Evolutionary conservation across 2,888 invertebrate genomes (phyloP).

Genomic region (Maniola hyperantus): DNA sequence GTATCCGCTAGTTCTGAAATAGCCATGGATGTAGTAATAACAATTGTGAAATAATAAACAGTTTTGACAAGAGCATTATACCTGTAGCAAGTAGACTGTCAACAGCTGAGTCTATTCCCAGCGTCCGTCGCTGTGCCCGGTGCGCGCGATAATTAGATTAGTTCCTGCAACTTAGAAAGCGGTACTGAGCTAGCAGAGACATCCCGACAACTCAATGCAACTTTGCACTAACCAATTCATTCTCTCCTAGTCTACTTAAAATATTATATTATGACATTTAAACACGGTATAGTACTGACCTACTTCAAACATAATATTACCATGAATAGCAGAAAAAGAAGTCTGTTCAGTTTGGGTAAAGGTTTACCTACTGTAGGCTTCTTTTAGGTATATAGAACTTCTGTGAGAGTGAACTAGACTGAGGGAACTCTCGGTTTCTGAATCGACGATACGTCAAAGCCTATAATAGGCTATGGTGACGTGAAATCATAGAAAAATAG

Average conservation of each 20-base stretch:
- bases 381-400: too few relatives aligned
- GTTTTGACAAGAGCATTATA: constrained; percentile 3
- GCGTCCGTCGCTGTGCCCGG: constrained; percentile 18
- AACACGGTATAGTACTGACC: neutral
- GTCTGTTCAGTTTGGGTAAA: too few relatives aligned
- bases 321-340: too few relatives aligned
- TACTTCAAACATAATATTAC: too few relatives aligned
- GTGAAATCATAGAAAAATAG: too few relatives aligned
- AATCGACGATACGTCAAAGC: too few relatives aligned
- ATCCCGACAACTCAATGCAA: neutral
- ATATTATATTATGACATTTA: neutral
- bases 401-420: too few relatives aligned
- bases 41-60: neutral
- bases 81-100: constrained; percentile 5
- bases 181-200: constrained; percentile 5
- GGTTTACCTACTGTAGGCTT: too few relatives aligned
- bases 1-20: too few relatives aligned
- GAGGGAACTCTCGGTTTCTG: too few relatives aligned
- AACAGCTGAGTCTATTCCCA: constrained; percentile 22
- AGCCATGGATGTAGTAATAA: too few relatives aligned
- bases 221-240: neutral
- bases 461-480: too few relatives aligned
- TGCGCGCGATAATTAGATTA: constrained; percentile 34
- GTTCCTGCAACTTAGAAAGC: constrained; percentile 29
- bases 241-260: neutral